A percentile compares a stretch with the other conserved stretches of the same genome.
Evolutionary conservation across 2,888 invertebrate species (phyloP).

Genomic region (Crematogaster levior): DNA sequence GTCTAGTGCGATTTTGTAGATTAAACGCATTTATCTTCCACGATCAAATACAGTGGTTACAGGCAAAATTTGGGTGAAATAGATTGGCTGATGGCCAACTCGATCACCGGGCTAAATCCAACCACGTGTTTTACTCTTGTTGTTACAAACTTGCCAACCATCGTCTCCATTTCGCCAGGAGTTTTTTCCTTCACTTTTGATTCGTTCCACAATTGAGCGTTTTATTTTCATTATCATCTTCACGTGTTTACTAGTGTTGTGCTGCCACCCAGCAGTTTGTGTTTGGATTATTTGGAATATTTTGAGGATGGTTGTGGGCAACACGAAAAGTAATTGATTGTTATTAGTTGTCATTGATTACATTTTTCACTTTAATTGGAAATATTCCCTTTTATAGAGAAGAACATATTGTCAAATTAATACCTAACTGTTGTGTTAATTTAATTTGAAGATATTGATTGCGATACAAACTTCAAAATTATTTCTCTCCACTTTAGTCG

Average conservation of each 20-base stretch:
- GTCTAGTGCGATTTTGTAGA: slow-evolving; percentile 6
- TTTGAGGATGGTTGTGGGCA: slow-evolving; percentile 39
- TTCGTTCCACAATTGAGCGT: neutral
- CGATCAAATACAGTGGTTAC: slow-evolving; percentile 28
- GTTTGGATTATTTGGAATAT: slow-evolving; percentile 25
- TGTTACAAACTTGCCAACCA: slow-evolving; percentile 7
- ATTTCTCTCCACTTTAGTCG: neutral
- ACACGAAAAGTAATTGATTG: slow-evolving; percentile 54
- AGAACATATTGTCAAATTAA: neutral
- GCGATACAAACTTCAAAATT: neutral
- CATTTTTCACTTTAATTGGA: neutral
- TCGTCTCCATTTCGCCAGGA: slow-evolving; percentile 16
- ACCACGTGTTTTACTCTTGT: slow-evolving; percentile 58
- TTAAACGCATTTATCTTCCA: slow-evolving; percentile 41
- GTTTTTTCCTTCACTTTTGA: slow-evolving; percentile 11
- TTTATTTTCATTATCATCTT: neutral
- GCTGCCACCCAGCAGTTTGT: slow-evolving; percentile 39
- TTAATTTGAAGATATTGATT: neutral
- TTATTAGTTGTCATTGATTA: neutral
- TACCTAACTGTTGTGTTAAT: neutral
- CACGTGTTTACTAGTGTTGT: neutral
- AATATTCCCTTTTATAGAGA: neutral
- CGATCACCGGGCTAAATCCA: slow-evolving; percentile 54
- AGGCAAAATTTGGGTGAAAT: slow-evolving; percentile 35
- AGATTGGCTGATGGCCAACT: slow-evolving; percentile 66